Evolutionary conservation across 1,140 invertebrate species (phyloP).

Genomic region (Teleogryllus occipitalis): DNA sequence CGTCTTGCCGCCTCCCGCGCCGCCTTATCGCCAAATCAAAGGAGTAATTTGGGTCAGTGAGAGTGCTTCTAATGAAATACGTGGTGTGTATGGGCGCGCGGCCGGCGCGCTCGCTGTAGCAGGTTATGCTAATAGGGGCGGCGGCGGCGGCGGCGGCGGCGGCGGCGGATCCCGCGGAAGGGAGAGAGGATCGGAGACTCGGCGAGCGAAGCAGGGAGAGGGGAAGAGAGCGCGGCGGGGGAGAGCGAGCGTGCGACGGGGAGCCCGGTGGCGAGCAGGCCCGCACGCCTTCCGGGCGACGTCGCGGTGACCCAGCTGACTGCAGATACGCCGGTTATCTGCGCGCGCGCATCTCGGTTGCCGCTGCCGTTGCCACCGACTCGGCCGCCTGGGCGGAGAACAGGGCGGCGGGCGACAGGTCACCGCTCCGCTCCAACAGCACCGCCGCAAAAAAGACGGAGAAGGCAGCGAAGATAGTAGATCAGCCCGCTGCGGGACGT

Average conservation of each 20-base stretch:
- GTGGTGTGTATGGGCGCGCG: background rate
- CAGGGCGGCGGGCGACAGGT: too few relatives aligned
- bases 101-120: background rate
- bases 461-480: background rate
- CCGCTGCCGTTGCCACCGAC: too few relatives aligned
- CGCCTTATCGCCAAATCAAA: background rate
- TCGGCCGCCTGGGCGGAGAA: too few relatives aligned
- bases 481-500: background rate
- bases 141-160: too few relatives aligned
- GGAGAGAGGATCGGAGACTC: background rate
- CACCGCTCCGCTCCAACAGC: too few relatives aligned
- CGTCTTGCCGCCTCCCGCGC: too few relatives aligned
- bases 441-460: background rate
- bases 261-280: background rate
- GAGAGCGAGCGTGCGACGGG: background rate
- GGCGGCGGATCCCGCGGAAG: too few relatives aligned
- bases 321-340: background rate
- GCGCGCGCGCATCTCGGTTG: background rate
- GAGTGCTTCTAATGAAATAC: slow-evolving; percentile 1
- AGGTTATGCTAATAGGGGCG: background rate
- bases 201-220: background rate
- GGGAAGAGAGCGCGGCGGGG: background rate
- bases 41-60: slow-evolving; percentile 3
- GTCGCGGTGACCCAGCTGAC: background rate
- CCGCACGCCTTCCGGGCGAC: too few relatives aligned